These are phyloP conservation scores for Lota lota DNA, from an alignment of 2,113 vertebrate species.

Conservation along the genomic window DNA sequence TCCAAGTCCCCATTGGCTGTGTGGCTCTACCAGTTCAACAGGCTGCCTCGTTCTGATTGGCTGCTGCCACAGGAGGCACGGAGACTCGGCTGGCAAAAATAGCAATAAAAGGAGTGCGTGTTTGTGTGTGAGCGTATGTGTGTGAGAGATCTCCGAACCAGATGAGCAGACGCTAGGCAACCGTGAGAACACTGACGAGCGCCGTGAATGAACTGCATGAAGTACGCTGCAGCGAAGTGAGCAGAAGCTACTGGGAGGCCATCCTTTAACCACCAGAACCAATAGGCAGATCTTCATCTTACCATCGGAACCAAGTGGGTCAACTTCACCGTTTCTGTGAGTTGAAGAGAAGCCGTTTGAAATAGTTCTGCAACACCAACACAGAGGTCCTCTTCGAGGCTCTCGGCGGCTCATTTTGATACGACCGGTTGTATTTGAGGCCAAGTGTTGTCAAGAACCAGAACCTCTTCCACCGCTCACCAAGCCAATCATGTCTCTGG, in stretches of 20 bases:
- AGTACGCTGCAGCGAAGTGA: background rate
- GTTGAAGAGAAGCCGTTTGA: no score
- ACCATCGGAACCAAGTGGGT: no score
- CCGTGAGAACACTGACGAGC: background rate
- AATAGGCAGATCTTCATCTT: background rate
- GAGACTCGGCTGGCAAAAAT: constrained; percentile 42
- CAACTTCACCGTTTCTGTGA: no score
- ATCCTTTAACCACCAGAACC: background rate
- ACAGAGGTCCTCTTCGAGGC: no score
- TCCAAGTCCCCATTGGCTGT: constrained; percentile 50
- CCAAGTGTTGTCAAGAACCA: no score
- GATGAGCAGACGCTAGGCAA: constrained; percentile 18
- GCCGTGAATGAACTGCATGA: background rate
- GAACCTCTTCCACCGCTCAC: no score
- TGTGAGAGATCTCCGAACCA: constrained; percentile 17
- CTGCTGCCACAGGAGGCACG: constrained; percentile 24
- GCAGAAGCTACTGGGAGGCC: background rate
- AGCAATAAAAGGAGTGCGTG: constrained; percentile 53
- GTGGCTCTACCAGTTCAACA: constrained; percentile 27
- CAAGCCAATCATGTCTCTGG: constrained; percentile 75
- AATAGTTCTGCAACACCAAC: no score
- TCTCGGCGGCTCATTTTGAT: no score
- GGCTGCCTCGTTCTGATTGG: constrained; percentile 58
- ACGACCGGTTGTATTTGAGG: no score
- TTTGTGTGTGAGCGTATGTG: background rate